A percentile compares a stretch with the other conserved stretches of the same genome.
Evolutionary conservation across 1,140 invertebrate species (phyloP).

Genomic region (Drosophila gunungcola): DNA sequence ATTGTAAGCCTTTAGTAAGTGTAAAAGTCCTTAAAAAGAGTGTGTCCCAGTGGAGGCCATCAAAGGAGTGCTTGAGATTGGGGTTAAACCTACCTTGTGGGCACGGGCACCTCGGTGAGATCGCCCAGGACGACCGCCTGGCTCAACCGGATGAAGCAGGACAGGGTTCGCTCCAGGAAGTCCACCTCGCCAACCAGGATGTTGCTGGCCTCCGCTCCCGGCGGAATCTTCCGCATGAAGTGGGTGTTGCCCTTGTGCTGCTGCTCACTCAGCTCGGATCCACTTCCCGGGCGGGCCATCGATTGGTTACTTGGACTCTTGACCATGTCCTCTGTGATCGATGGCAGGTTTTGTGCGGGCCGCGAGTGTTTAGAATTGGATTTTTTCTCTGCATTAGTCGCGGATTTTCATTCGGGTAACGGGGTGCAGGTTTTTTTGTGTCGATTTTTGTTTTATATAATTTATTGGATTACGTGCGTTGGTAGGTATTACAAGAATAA

Average conservation of each 20-base stretch:
- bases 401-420: slow-evolving; percentile 25
- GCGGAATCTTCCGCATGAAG: slow-evolving; percentile 99
- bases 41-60: no score
- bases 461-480: slow-evolving; percentile 37
- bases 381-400: slow-evolving; percentile 80
- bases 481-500: slow-evolving; percentile 57
- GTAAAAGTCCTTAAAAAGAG: no score
- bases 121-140: slow-evolving; percentile 96
- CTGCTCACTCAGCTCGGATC: slow-evolving; percentile 89
- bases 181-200: slow-evolving; percentile 99
- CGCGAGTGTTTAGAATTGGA: slow-evolving; percentile 80
- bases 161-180: slow-evolving; percentile 95
- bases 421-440: slow-evolving; percentile 49
- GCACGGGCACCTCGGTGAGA: slow-evolving; percentile 98
- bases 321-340: slow-evolving; percentile 87
- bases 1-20: no score
- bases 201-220: slow-evolving; percentile 97
- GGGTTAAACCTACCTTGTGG: slow-evolving; percentile 87
- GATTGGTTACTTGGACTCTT: slow-evolving; percentile 92
- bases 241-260: slow-evolving; percentile 94
- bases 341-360: slow-evolving; percentile 65
- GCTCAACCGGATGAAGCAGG: slow-evolving; percentile 96
- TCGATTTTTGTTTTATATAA: slow-evolving; percentile 16
- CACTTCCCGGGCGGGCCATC: slow-evolving; percentile 91
- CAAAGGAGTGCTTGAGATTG: no score